These are phyloP conservation scores for Brachypterus glaber DNA, from an alignment of 2,888 invertebrate genomes.

Conservation along the genomic window DNA sequence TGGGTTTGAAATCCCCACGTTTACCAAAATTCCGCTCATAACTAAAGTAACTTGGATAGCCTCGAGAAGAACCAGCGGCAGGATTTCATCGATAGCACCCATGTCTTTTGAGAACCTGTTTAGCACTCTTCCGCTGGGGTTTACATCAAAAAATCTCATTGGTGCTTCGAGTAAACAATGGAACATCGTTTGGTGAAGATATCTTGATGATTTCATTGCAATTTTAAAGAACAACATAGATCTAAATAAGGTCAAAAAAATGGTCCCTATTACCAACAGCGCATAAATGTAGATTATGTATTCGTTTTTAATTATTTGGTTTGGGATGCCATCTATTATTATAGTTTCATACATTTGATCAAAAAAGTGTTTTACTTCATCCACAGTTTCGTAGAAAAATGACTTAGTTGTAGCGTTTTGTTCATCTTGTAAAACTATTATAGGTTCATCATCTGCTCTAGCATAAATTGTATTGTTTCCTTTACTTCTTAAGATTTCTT, in stretches of 20 bases:
- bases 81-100: slow-evolving; percentile 64
- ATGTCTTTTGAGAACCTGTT: slow-evolving; percentile 77
- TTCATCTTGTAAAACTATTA: slow-evolving; percentile 9
- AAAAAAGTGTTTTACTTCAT: not conserved
- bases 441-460: slow-evolving; percentile 1
- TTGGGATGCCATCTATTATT: slow-evolving; percentile 9
- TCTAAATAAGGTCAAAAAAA: slow-evolving; percentile 50
- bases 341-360: slow-evolving; percentile 17
- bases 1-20: slow-evolving; percentile 59
- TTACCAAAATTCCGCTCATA: slow-evolving; percentile 56
- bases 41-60: slow-evolving; percentile 51
- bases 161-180: slow-evolving; percentile 51
- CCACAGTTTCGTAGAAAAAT: slow-evolving; percentile 2
- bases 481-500: slow-evolving; percentile 26
- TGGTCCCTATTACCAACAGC: slow-evolving; percentile 45
- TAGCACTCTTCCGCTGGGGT: slow-evolving; percentile 70
- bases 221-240: slow-evolving; percentile 62
- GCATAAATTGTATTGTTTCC: slow-evolving; percentile 9
- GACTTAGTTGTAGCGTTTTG: slow-evolving; percentile 1
- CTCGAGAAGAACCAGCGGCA: slow-evolving; percentile 57
- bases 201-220: slow-evolving; percentile 65
- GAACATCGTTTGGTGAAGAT: slow-evolving; percentile 71
- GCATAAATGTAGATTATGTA: slow-evolving; percentile 44
- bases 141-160: slow-evolving; percentile 72
- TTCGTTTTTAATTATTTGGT: slow-evolving; percentile 21